These are phyloP conservation scores for Rhimphoctona megacephalus DNA, from an alignment of 2,888 invertebrate genomes.

Conservation along the genomic window DNA sequence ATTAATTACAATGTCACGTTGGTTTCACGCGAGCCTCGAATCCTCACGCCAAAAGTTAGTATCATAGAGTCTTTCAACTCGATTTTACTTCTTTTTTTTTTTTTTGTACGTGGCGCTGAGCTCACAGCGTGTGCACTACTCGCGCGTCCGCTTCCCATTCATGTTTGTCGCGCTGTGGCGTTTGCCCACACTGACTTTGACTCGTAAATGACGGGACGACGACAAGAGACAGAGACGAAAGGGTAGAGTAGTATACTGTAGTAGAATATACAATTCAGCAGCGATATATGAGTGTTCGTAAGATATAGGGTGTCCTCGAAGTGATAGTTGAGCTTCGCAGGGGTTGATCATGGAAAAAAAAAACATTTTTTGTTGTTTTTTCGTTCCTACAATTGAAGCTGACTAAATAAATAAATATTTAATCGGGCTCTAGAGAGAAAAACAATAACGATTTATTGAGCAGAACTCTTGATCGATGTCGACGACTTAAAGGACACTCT, in stretches of 20 bases:
- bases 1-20: not conserved
- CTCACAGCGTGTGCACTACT: constrained; percentile 47
- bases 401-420: not conserved
- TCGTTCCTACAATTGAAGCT: not conserved
- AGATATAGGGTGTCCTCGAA: not conserved
- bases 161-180: constrained; percentile 66
- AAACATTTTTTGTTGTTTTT: not conserved
- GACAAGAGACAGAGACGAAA: constrained; percentile 52
- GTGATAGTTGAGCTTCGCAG: not conserved
- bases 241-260: constrained; percentile 22
- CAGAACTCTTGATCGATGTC: not conserved
- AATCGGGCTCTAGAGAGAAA: not conserved
- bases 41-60: not conserved
- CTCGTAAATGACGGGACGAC: constrained; percentile 65
- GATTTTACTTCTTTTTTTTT: constrained; percentile 27
- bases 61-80: constrained; percentile 7
- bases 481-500: not conserved
- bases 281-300: not conserved
- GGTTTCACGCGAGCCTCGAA: not conserved
- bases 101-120: constrained; percentile 48
- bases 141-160: constrained; percentile 63
- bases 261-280: constrained; percentile 6
- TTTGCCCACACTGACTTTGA: constrained; percentile 63
- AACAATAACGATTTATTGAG: not conserved
- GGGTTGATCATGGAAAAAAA: not conserved